Base-by-base conservation (phyloP, 2,113 vertebrate genomes). In the Camelus bactrianus region DNA sequence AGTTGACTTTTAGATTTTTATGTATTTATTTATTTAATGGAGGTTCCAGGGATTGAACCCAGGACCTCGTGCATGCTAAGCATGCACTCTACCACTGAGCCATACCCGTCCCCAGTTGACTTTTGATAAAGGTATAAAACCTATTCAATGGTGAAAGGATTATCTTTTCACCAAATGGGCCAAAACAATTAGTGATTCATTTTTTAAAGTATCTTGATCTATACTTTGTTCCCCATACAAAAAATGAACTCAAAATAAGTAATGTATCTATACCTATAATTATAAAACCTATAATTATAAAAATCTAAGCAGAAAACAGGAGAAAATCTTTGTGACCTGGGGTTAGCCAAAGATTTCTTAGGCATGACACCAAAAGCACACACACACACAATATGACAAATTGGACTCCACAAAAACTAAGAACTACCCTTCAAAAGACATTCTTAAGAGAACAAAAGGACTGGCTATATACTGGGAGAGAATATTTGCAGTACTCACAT, bases 61-160 rank as follows among this genome's bases (percentile, higher is more conserved):
- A 42, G 38, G 38, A 42, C 38, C 38, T 42, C 38, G 1, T 42
- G 38, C 38, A 42, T 42, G 38, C 38, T 42, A 42, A 42, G 4
- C 38, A 42, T 4, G 5, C 38, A 42, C 38, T 42, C 38, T 42
- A 42, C 38, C 38, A 42, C 35, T 35, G 35, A 35, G 35, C 35
- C 35, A 35, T 35, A 42, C 38, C 38, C 38, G 35, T 42, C 38
- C 38, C 38, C 58, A 83, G 46, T n/a, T 79, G 30, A 69, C 77
- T 91, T 93, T 95, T 20, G 48, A 50, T 81, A 69, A 76, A 92
- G 35, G 24, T 75, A 1, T 77, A 79, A 77, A 93, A 75, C 14
- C 35, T 50, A 32, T 24, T 81, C 32, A 46, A 65, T 65, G 3
- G 3, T 15, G 24, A 64, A 93, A 69, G 17, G 20, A 67, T 20